A percentile compares a stretch with the other conserved stretches of the same genome.
Conservation (phyloP, 1,140 invertebrate species). For the Hirudo medicinalis region DNA sequence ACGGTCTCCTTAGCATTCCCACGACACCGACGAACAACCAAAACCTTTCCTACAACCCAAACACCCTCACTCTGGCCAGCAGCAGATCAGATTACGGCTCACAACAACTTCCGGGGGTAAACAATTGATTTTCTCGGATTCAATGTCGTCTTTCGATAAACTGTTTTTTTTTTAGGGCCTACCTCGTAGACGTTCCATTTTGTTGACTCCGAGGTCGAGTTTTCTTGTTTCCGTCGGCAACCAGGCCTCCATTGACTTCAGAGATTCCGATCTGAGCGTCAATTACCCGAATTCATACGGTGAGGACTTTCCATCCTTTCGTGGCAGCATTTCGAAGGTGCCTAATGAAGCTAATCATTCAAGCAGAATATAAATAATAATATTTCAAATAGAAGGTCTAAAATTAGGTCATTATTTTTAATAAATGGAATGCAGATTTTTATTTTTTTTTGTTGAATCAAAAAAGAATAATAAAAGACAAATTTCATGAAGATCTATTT, state of each 20-base stretch:
- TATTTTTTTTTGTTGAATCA: too few species aligned
- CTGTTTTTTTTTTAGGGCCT: background rate
- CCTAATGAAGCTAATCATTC: too few species aligned
- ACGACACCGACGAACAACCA: background rate
- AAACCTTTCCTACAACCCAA: background rate
- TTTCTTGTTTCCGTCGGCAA: background rate
- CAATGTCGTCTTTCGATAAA: background rate
- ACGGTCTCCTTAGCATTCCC: conserved; percentile 1
- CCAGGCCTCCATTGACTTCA: conserved; percentile 3
- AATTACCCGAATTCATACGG: conserved; percentile 6
- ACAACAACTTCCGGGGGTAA: background rate
- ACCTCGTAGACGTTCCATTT: background rate
- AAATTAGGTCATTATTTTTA: too few species aligned
- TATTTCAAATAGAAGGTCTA: too few species aligned
- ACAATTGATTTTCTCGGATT: background rate
- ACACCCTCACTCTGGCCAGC: background rate
- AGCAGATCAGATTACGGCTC: background rate
- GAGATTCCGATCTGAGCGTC: conserved; percentile 10
- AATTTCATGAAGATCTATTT: too few species aligned
- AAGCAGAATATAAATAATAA: too few species aligned
- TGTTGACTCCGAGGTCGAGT: conserved; percentile 3
- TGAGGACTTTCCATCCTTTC: background rate
- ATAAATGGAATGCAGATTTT: too few species aligned
- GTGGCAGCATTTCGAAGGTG: too few species aligned
- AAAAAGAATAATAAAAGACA: too few species aligned